phyloP scores from a whole-genome alignment of 2,113 vertebrate species.

The Lanius ludovicianus region DNA sequence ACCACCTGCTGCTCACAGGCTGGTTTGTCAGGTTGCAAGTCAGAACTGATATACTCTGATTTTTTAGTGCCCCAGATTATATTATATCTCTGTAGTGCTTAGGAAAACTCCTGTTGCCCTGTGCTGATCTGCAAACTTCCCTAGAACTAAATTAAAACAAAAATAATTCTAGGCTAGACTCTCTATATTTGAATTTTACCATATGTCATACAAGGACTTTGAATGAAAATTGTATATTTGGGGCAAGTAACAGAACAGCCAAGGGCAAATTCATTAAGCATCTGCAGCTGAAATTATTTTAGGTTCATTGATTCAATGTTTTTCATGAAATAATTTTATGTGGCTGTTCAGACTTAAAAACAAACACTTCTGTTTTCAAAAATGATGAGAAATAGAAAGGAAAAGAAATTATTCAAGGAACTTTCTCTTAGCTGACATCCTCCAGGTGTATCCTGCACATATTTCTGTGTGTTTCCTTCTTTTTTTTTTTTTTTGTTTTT shows the following conservation, averaged over 20 bases:
- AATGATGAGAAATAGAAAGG: neutral
- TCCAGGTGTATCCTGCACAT: neutral
- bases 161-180: neutral
- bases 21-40: slow-evolving; percentile 35
- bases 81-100: neutral
- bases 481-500: neutral
- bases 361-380: slow-evolving; percentile 36
- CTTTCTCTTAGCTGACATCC: neutral
- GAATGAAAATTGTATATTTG: slow-evolving; percentile 42
- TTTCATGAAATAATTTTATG: slow-evolving; percentile 54
- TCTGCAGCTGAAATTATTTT: slow-evolving; percentile 62
- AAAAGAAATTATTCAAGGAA: neutral
- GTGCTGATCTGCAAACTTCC: neutral
- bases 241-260: slow-evolving; percentile 34
- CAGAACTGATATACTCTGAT: slow-evolving; percentile 1
- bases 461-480: neutral
- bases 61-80: neutral
- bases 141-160: neutral
- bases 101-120: neutral
- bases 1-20: slow-evolving; percentile 11
- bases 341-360: slow-evolving; percentile 39
- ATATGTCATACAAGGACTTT: neutral
- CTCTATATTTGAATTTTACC: slow-evolving; percentile 30
- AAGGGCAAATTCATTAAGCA: slow-evolving; percentile 32
- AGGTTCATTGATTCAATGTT: slow-evolving; percentile 54